A percentile compares a stretch with the other conserved stretches of the same genome.
phyloP scores from a whole-genome alignment of 2,113 vertebrate genomes.

The Cavia aperea region DNA sequence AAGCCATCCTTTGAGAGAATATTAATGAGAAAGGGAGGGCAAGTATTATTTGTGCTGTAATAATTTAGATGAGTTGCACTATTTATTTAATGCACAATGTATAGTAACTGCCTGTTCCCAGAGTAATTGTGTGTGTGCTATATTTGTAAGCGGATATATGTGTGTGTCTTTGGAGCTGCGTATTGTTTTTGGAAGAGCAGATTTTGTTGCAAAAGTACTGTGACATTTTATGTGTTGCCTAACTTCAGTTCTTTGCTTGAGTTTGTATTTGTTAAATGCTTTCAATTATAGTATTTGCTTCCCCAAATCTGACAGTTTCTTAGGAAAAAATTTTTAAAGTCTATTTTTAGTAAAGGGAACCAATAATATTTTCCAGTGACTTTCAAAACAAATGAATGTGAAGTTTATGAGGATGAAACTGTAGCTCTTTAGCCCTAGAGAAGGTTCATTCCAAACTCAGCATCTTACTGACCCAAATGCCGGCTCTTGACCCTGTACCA shows the following conservation, averaged over 20 bases:
- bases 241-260: conserved; percentile 48
- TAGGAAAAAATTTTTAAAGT: background rate
- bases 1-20: conserved; percentile 65
- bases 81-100: conserved; percentile 56
- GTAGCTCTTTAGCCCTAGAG: background rate
- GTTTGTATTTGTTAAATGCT: conserved; percentile 52
- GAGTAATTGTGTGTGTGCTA: conserved; percentile 52
- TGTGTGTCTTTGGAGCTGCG: conserved; percentile 44
- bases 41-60: conserved; percentile 69
- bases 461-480: background rate
- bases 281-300: conserved; percentile 25
- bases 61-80: conserved; percentile 62
- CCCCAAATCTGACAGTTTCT: conserved; percentile 18
- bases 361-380: background rate
- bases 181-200: conserved; percentile 54
- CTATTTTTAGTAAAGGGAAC: conserved; percentile 29
- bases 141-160: conserved; percentile 50
- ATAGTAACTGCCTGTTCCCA: conserved; percentile 57
- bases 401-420: background rate
- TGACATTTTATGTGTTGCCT: conserved; percentile 43
- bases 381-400: background rate
- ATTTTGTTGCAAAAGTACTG: conserved; percentile 59
- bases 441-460: background rate
- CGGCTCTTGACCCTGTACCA: background rate
- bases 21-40: conserved; percentile 69